Conservation (phyloP, 1,140 invertebrate genomes). For the Apocrypta bakeri region DNA sequence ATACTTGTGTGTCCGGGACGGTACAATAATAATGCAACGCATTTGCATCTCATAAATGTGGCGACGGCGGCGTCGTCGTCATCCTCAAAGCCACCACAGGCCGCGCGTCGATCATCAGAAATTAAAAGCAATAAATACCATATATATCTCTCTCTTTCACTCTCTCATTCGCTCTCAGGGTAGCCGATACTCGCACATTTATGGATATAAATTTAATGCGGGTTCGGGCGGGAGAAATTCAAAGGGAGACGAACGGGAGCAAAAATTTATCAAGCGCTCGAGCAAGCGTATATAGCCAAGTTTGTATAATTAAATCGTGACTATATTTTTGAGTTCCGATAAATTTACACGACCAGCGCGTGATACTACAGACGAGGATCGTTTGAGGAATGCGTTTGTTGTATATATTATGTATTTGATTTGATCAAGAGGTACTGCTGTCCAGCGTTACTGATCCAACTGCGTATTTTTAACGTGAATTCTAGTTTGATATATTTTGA, state of each 20-base stretch:
- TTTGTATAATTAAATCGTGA: slow-evolving; percentile 45
- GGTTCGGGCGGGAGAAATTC: background rate
- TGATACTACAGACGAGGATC: background rate
- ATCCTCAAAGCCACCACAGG: background rate
- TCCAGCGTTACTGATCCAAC: no score
- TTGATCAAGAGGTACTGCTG: background rate
- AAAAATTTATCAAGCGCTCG: slow-evolving; percentile 38
- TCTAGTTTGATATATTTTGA: no score
- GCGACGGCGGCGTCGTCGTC: no score
- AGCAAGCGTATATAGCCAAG: background rate
- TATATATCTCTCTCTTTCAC: background rate
- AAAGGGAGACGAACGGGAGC: background rate
- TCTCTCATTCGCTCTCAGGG: background rate
- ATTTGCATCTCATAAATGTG: slow-evolving; percentile 33
- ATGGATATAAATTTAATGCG: slow-evolving; percentile 30
- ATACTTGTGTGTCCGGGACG: background rate
- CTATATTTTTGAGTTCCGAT: slow-evolving; percentile 50
- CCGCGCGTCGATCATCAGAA: slow-evolving; percentile 16
- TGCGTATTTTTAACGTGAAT: background rate
- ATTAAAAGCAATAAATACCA: slow-evolving; percentile 46
- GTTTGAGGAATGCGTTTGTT: background rate
- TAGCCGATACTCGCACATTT: background rate
- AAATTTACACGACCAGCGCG: slow-evolving; percentile 47
- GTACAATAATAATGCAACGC: slow-evolving; percentile 21
- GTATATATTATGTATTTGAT: background rate